These are phyloP conservation scores for Cataglyphis cursor DNA, from an alignment of 2,888 invertebrate species.

Conservation along the genomic window DNA sequence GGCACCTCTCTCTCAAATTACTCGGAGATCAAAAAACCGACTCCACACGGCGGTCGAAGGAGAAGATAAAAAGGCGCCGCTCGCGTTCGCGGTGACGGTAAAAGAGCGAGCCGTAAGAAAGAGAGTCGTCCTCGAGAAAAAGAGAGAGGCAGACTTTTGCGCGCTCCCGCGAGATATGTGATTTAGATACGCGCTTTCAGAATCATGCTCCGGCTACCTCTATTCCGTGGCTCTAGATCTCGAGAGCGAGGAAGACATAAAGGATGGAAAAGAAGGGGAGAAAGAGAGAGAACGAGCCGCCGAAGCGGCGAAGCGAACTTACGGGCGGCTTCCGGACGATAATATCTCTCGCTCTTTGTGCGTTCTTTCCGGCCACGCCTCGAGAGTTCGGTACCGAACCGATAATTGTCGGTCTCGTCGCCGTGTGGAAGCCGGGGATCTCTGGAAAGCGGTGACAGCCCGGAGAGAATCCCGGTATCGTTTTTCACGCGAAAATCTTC, in stretches of 20 bases:
- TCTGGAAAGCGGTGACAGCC: constrained; percentile 48
- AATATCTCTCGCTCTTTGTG: constrained; percentile 49
- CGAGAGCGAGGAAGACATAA: not conserved
- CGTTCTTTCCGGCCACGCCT: constrained; percentile 30
- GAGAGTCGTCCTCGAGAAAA: constrained; percentile 19
- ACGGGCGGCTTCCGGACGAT: constrained; percentile 38
- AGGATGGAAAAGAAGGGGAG: not conserved
- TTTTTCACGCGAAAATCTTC: constrained; percentile 53
- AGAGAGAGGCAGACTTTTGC: constrained; percentile 70
- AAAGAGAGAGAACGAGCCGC: constrained; percentile 25
- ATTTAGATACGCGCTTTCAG: constrained; percentile 77
- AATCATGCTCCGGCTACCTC: constrained; percentile 40
- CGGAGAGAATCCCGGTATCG: constrained; percentile 51
- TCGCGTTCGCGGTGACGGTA: constrained; percentile 28
- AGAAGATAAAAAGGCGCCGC: constrained; percentile 37
- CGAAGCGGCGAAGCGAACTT: constrained; percentile 28
- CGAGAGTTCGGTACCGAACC: constrained; percentile 46
- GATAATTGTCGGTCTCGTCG: constrained; percentile 60
- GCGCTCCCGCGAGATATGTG: constrained; percentile 75
- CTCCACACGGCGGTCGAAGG: constrained; percentile 20
- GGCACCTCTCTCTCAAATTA: constrained; percentile 54
- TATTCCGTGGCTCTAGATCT: constrained; percentile 3
- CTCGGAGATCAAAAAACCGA: constrained; percentile 54
- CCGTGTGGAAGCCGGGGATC: constrained; percentile 37
- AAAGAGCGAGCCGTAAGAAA: constrained; percentile 48